Evolutionary conservation across 2,888 invertebrate genomes (phyloP), one percentile per base, ranked within the genome.

Genomic region (Teinopalpus imperialis): DNA sequence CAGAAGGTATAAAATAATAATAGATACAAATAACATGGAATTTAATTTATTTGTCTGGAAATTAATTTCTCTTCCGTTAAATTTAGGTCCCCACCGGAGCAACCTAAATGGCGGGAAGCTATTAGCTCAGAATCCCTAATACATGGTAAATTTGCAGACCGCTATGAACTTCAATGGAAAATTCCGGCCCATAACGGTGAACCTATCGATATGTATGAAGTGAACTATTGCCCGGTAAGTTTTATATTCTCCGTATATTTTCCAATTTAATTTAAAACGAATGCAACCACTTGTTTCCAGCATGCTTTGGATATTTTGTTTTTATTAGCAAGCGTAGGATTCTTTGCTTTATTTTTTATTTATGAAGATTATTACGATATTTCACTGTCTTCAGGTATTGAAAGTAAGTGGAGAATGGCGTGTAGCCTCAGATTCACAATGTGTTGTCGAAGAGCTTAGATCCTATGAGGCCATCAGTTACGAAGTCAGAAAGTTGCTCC

Each of bases 161-260:
- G 93, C 69, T 96, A 93, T 69, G 95, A 96, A 66, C 76, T 97
- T 10, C 90, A 93, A 66, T 97, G 97, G 97, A 92, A 92, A 62
- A 92, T 94, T 37, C 97, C 97, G 0, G 93, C 94, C 37, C 95
- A 97, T 69, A 97, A 97, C 78, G 97, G 97, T 4, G 96, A 96
- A 79, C 94, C 94, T 14, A 97, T 97, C 66, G 94, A 95, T 69
- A 90, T 90, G 74, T 97, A 97, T 78, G 91, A 93, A 74, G 91
- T 97, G 54, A 92, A 90, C 71, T 95, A 93, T 77, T 96, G 96
- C 74, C 92, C 93, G 69, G 95, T 96, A 89, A 92, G 80, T 78
- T 43, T 35, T 53, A 8, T 29, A 10, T 30, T 31, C 2, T n/a
- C n/a, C n/a, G n/a, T n/a, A n/a, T n/a, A n/a, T n/a, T n/a, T n/a